Conservation (phyloP, 2,888 invertebrate genomes). For the Ceratothoa steindachneri region DNA sequence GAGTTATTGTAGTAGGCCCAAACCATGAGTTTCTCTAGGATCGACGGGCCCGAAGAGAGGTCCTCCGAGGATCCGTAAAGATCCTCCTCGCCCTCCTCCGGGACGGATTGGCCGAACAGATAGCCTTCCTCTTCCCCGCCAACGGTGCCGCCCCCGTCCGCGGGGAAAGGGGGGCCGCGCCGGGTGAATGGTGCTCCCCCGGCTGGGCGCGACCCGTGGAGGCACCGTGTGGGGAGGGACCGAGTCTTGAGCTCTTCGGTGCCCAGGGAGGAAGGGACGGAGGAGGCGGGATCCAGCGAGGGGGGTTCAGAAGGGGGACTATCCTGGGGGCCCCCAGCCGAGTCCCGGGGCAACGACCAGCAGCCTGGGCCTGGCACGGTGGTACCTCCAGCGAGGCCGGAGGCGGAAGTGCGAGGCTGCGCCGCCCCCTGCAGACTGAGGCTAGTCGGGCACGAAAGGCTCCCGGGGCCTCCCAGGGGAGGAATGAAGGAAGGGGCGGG, state of each 20-base stretch:
- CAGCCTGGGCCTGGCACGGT: constrained; percentile 25
- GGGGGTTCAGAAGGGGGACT: neutral
- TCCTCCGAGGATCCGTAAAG: constrained; percentile 44
- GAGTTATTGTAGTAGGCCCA: constrained; percentile 43
- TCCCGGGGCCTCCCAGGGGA: constrained; percentile 35
- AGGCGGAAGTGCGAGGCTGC: constrained; percentile 3
- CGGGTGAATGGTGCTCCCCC: constrained; percentile 18
- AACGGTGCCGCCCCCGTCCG: constrained; percentile 8
- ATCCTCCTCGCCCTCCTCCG: constrained; percentile 30
- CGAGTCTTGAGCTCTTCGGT: constrained; percentile 42
- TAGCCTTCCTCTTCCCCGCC: constrained; percentile 37
- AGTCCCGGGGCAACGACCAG: constrained; percentile 30
- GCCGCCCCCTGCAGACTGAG: constrained; percentile 32
- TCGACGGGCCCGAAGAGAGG: constrained; percentile 35
- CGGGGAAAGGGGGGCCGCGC: constrained; percentile 24
- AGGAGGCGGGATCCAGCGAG: neutral
- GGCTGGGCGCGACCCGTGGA: constrained; percentile 24
- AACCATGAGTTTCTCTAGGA: constrained; percentile 44
- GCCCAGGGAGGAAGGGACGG: constrained; percentile 27
- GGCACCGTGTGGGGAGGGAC: constrained; percentile 42
- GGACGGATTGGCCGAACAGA: constrained; percentile 29
- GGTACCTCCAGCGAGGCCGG: constrained; percentile 1
- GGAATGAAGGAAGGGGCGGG: constrained; percentile 22
- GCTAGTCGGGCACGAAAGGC: constrained; percentile 43
- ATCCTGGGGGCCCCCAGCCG: neutral